Conservation (phyloP, 53 echinoderm and acorn worm species). For the Patiria pectinifera region DNA sequence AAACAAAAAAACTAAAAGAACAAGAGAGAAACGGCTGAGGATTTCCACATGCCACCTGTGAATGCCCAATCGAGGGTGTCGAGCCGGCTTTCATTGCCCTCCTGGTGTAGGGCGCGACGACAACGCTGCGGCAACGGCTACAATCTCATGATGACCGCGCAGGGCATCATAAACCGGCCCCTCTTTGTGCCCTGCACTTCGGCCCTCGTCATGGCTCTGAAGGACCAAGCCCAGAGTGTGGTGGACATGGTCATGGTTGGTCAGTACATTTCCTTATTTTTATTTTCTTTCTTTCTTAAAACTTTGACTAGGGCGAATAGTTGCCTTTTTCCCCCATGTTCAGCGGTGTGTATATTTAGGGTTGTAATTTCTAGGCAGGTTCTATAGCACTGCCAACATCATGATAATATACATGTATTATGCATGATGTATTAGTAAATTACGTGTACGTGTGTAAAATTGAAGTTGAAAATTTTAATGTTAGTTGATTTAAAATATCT, state of each 20-base stretch:
- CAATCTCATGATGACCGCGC: constrained; percentile 63
- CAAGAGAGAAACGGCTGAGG: not conserved
- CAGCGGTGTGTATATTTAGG: too few species aligned
- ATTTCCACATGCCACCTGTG: constrained; percentile 45
- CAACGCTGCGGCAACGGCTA: constrained; percentile 36
- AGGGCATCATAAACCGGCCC: constrained; percentile 73
- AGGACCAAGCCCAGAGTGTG: constrained; percentile 84
- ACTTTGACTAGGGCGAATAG: not conserved
- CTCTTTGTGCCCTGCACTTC: constrained; percentile 95
- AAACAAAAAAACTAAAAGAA: not conserved
- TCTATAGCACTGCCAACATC: too few species aligned
- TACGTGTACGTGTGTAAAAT: too few species aligned
- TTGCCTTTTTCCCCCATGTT: too few species aligned
- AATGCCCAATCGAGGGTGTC: constrained; percentile 32
- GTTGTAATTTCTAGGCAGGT: too few species aligned
- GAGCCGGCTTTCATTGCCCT: constrained; percentile 16
- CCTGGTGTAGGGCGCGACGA: constrained; percentile 44
- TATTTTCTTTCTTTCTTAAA: not conserved
- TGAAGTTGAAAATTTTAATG: too few species aligned
- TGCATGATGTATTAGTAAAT: too few species aligned
- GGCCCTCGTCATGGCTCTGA: constrained; percentile 93
- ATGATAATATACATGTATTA: too few species aligned
- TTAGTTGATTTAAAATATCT: too few species aligned
- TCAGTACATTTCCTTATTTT: constrained; percentile 67
- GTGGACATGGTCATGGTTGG: constrained; percentile 95